Percentiles rank a stretch among this genome's conserved stretches.
These are phyloP conservation scores for Silurus asotus DNA, from an alignment of 2,113 vertebrate species.

Conservation along the genomic window DNA sequence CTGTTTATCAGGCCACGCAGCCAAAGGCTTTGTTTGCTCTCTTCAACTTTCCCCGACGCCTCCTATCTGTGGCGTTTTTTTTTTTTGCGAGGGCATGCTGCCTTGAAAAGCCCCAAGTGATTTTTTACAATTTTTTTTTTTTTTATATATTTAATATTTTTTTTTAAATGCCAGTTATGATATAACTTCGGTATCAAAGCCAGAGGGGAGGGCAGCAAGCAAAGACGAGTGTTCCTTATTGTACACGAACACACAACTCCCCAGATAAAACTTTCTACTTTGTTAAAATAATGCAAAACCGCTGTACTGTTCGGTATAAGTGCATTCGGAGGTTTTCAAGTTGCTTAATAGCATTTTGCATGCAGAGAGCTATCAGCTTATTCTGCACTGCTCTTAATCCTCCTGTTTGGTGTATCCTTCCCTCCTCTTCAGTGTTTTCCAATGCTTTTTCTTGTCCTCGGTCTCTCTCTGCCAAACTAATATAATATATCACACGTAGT, in stretches of 20 bases:
- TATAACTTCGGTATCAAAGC: slow-evolving; percentile 50
- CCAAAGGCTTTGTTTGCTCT: slow-evolving; percentile 65
- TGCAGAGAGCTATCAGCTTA: slow-evolving; percentile 33
- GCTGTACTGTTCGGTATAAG: slow-evolving; percentile 13
- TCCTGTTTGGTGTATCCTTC: slow-evolving; percentile 30
- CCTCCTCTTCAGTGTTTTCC: slow-evolving; percentile 34
- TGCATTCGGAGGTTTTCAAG: slow-evolving; percentile 26
- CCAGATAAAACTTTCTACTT: slow-evolving; percentile 42
- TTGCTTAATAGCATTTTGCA: slow-evolving; percentile 22
- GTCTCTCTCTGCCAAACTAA: slow-evolving; percentile 11
- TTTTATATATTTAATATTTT: too few species aligned
- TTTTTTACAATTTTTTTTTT: slow-evolving; percentile 19
- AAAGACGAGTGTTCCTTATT: slow-evolving; percentile 38
- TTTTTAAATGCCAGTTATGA: slow-evolving; percentile 27
- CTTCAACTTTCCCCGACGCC: slow-evolving; percentile 58
- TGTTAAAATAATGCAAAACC: slow-evolving; percentile 13
- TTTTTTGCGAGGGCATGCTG: slow-evolving; percentile 27
- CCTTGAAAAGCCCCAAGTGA: slow-evolving; percentile 50
- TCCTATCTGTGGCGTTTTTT: slow-evolving; percentile 51
- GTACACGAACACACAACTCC: slow-evolving; percentile 42
- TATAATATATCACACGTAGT: slow-evolving; percentile 23
- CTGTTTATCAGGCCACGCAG: slow-evolving; percentile 63
- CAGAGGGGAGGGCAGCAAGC: slow-evolving; percentile 29
- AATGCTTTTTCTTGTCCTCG: slow-evolving; percentile 4
- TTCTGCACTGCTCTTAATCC: slow-evolving; percentile 33